phyloP scores from a whole-genome alignment of 2,888 invertebrate genomes.

The Pristionchus japonicus region DNA sequence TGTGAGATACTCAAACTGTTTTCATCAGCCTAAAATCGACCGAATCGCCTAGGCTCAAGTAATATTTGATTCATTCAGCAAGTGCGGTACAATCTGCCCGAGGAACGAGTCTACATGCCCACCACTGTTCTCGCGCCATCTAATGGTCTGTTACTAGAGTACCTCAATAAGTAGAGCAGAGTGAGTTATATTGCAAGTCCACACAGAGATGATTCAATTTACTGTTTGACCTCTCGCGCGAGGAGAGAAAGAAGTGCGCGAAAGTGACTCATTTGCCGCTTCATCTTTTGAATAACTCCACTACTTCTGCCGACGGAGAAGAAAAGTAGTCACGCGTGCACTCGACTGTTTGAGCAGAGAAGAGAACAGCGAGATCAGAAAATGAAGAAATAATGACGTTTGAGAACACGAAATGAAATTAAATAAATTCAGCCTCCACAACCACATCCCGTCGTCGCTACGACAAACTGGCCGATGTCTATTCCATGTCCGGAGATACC shows the following conservation, averaged over 20 bases:
- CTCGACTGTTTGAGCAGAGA: neutral
- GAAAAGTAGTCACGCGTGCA: neutral
- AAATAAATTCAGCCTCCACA: constrained; percentile 23
- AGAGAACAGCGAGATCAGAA: neutral
- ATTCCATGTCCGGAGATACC: constrained; percentile 67
- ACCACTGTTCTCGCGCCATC: neutral
- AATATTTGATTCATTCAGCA: neutral
- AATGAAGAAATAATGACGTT: neutral
- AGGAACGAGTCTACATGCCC: constrained; percentile 42
- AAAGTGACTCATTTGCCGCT: neutral
- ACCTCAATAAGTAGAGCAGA: neutral
- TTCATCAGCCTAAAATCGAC: too few species aligned
- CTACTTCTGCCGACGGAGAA: neutral
- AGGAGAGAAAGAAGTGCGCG: neutral
- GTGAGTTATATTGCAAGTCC: neutral
- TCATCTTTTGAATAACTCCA: neutral
- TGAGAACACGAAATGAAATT: neutral
- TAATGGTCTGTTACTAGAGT: neutral
- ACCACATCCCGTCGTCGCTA: constrained; percentile 30
- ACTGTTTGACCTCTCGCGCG: neutral
- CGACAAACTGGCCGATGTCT: constrained; percentile 63
- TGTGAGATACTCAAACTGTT: neutral
- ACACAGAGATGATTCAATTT: neutral
- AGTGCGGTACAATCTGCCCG: constrained; percentile 44
- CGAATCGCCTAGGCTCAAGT: too few species aligned